Evolutionary conservation across 1,140 invertebrate genomes (phyloP), one percentile per base, ranked within the genome.

Genomic region (Homalodisca vitripennis): DNA sequence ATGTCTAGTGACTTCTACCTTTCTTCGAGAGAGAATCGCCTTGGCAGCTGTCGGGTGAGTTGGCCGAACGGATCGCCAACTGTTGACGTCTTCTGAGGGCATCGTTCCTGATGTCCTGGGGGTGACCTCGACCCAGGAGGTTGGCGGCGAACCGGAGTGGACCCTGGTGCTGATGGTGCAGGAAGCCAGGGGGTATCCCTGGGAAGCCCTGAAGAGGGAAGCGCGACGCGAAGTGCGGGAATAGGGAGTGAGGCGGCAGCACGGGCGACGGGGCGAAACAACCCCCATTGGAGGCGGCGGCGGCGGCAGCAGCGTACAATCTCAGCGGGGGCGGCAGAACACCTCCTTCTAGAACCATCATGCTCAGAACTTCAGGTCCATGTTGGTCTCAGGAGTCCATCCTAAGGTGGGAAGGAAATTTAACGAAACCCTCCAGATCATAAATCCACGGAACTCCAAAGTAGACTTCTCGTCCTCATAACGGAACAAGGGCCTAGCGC

Each of bases 271-370:
- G 64, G 62, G 3, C 47, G 14, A 68, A 68, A 34, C 48, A 68
- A 53, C 27, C 41, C 67, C 71, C 71, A 47, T 41, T 64, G n/a
- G 70, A 67, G 17, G 66, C 70, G 51, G 72, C 72, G 20, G 72
- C 72, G n/a, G 72, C 72, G 29, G 72, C 72, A 24, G 72, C 72
- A 30, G 72, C 72, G 68, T 73, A 73, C 32, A 73, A 62, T 46
- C 70, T 55, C n/a, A 73, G 71, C 65, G 72, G 68, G 31, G 72
- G 70, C 17, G 72, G 66, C 66, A 71, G 48, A 27, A 66, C 70
- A 47, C 72, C 72, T 27, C 64, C 66, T 60, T 73, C 72, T 31
- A 73, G 68, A 26, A 73, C 72, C 72, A 73, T 73, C 67, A 71
- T 73, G n/a, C 55, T 22, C 48, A 51, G 48, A 22, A 14, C 14